These are phyloP conservation scores for Chunga burmeisteri DNA, from an alignment of 2,113 vertebrate species.

Conservation along the genomic window DNA sequence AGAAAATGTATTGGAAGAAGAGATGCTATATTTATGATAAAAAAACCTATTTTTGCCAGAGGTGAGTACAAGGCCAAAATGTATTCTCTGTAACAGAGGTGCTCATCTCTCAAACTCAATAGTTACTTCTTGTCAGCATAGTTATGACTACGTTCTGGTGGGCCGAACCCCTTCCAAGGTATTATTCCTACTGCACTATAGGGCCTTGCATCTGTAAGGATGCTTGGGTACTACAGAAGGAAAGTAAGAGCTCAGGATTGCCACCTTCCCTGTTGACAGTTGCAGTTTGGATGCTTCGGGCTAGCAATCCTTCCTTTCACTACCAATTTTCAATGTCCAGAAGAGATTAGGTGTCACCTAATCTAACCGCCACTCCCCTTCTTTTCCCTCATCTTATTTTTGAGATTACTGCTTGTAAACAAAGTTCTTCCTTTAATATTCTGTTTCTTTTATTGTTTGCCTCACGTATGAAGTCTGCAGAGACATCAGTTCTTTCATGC, in stretches of 20 bases:
- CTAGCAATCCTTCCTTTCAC: background rate
- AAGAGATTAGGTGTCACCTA: background rate
- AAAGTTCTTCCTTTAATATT: background rate
- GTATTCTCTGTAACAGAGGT: background rate
- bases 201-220: background rate
- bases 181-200: background rate
- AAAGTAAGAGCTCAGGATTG: background rate
- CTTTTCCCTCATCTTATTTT: background rate
- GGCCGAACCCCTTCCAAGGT: background rate
- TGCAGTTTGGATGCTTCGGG: background rate
- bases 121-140: background rate
- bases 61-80: background rate
- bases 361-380: background rate
- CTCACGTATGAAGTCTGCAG: background rate
- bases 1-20: background rate
- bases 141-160: background rate
- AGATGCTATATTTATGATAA: background rate
- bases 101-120: background rate
- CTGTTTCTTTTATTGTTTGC: background rate
- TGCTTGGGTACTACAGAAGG: background rate
- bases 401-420: background rate
- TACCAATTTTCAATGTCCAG: no score
- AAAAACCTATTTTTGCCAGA: background rate
- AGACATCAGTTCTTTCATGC: background rate
- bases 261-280: no score